Percentiles rank a stretch among this genome's conserved stretches.
Conservation (phyloP, 2,113 vertebrate genomes). For the Circaetus cinerascens region DNA sequence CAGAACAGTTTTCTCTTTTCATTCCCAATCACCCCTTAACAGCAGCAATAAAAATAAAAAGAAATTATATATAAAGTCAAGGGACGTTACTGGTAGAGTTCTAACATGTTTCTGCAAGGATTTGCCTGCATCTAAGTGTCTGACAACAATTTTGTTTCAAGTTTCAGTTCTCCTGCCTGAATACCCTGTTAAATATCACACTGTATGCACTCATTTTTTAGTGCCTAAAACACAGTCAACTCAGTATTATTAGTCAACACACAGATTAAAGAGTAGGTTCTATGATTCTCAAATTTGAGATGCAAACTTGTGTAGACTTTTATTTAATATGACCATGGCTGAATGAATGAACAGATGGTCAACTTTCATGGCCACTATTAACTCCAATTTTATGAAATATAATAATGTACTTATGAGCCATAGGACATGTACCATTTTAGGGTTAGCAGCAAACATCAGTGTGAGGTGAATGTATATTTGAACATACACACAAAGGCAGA, state of each 20-base stretch:
- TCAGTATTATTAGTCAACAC: neutral
- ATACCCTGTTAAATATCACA: neutral
- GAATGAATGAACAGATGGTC: neutral
- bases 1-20: neutral
- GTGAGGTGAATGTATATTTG: neutral
- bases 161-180: neutral
- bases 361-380: neutral
- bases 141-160: neutral
- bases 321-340: neutral
- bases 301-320: neutral
- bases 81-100: neutral
- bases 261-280: neutral
- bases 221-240: neutral
- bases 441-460: neutral
- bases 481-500: neutral
- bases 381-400: neutral
- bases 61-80: neutral
- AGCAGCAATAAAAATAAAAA: neutral
- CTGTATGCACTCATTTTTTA: neutral
- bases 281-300: neutral
- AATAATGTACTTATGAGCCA: neutral
- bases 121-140: neutral
- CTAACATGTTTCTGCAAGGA: neutral
- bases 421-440: neutral
- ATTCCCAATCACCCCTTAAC: neutral